Base-by-base conservation (phyloP, 2,797 vertebrate genomes). In the Pangasius mekongensis region DNA sequence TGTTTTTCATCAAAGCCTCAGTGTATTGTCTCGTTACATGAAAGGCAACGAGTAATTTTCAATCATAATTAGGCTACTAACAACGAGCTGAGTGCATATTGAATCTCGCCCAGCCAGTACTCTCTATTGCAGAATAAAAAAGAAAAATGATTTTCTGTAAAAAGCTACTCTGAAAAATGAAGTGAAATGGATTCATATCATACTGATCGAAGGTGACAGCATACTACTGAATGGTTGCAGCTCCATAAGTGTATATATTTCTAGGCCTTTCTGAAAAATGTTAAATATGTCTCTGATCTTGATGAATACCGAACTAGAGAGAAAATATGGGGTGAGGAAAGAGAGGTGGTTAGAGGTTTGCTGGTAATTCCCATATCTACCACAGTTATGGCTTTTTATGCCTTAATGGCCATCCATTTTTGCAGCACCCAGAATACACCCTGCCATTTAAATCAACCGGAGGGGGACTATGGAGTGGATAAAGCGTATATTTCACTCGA, bases 191-290 rank as follows among this genome's bases (percentile, higher is more conserved):
- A 90, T 92, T 91, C 93, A 69, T 84, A 85, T 95, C 89, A 94
- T 64, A 90, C 64, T 96, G 94, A 96, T 95, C 87, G 94, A 94
- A 95, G 93, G 92, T 95, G 95, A 94, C 95, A 94, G 93, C 89
- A 93, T 89, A 90, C 89, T 94, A 95, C 94, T 92, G 92, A 87
- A 81, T 84, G 39, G 18, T 71, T 49, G 64, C 27, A 7, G 14
- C 7, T 67, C 24, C 18, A 49, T n/a, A 47, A 64, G 30, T 62
- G n/a, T 64, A 39, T 58, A 66, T 67, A 18, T 52, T 85, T 11
- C 5, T 43, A 92, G 88, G 87, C 11, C n/a, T 74, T 2, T 85
- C 87, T 92, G 91, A 93, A 92, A 94, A 87, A 77, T 83, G 85
- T 27, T 89, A 91, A 93, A 95, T 93, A 94, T 93, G 93, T 91